A percentile compares a stretch with the other conserved stretches of the same genome.
phyloP scores from a whole-genome alignment of 2,888 invertebrate species.

The Cosmorhoe ocellata region DNA sequence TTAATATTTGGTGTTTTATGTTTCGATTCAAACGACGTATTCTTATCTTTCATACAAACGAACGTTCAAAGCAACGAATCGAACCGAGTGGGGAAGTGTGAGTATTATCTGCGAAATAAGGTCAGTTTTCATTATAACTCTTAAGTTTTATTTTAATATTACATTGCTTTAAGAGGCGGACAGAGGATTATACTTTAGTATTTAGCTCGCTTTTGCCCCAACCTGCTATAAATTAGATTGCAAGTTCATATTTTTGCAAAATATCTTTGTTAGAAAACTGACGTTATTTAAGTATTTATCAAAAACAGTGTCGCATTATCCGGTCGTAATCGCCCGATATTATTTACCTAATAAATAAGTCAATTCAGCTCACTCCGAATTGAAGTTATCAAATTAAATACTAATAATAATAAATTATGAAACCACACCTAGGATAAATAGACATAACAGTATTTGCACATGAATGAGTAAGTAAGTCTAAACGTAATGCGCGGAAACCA shows the following conservation, averaged over 20 bases:
- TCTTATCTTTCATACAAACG: conserved; percentile 34
- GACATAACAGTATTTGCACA: conserved; percentile 73
- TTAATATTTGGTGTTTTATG: conserved; percentile 78
- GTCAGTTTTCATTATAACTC: conserved; percentile 20
- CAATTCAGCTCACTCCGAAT: conserved; percentile 55
- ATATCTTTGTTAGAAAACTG: conserved; percentile 14
- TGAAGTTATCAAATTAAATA: conserved; percentile 33
- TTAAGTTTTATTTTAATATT: conserved; percentile 6
- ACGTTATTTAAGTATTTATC: conserved; percentile 13
- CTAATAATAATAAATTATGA: conserved; percentile 61
- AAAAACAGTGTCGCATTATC: conserved; percentile 36
- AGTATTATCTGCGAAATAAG: conserved; percentile 27
- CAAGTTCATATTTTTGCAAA: not conserved
- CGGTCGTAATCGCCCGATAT: conserved; percentile 55
- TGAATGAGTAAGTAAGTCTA: conserved; percentile 65
- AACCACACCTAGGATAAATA: conserved; percentile 61
- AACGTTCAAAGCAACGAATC: conserved; percentile 31
- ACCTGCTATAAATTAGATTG: conserved; percentile 18
- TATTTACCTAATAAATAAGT: conserved; percentile 78
- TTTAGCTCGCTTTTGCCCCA: conserved; percentile 22
- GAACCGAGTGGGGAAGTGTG: conserved; percentile 25
- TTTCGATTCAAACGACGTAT: conserved; percentile 70
- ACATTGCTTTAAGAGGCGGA: conserved; percentile 32
- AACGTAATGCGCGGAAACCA: conserved; percentile 64
- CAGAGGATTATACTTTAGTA: conserved; percentile 8